Evolutionary conservation across 2,797 vertebrate genomes (phyloP), one percentile per base, ranked within the genome.

Genomic region (Myotis daubentonii): DNA sequence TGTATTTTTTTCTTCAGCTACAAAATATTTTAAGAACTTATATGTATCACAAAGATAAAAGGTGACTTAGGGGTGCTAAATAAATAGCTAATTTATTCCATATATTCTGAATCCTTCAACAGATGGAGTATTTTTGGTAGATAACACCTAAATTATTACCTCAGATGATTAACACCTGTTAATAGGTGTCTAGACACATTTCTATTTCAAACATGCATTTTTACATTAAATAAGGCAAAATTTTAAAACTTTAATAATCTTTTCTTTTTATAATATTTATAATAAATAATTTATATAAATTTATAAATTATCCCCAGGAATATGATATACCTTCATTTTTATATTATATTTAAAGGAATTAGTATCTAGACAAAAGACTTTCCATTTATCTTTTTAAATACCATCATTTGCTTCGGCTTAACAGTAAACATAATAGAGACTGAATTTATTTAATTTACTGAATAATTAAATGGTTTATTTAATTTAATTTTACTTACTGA

Each of bases 11-110:
- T 44, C 57, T 91, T 91, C 8, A 88, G 83, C 33, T 87, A 83
- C 8, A 16, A 96, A 94, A 88, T 93, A 87, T 85, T 95, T 95
- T 89, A 93, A 93, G 49, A 93, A 91, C 38, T 82, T 80, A 36
- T 33, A 83, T 91, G 22, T 62, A 66, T 89, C 41, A 72, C 28
- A 78, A 80, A 79, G 23, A 68, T 85, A 95, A 55, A 93, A 81
- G 36, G 66, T 90, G 44, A 94, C 10, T 65, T 72, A 66, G 1
- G 13, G 1, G 57, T 95, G 95, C 30, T 96, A 95, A 95, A 78
- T 6, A 96, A 62, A 94, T 41, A 76, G 72, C 30, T 93, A 92
- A 95, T 94, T 95, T 91, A 93, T 92, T 93, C 36, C 13, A 38
- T 11, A 76, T 66, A 95, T 78, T 89, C 38, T 47, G 33, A 87